phyloP scores from a whole-genome alignment of 2,113 vertebrate genomes.

The Sisor rabdophorus region DNA sequence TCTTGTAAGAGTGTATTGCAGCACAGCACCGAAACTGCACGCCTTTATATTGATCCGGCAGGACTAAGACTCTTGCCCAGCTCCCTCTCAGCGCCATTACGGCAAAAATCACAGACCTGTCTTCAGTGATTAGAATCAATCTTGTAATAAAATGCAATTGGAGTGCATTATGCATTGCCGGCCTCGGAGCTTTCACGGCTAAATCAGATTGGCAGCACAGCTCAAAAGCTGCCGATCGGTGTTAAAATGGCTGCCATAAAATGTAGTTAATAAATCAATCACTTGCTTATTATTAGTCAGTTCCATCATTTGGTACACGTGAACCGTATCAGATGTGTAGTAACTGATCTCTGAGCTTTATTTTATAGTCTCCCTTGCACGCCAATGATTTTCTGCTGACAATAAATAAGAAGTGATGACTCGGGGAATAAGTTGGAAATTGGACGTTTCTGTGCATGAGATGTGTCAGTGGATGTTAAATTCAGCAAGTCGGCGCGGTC shows the following conservation, averaged over 20 bases:
- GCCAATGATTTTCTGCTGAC: background rate
- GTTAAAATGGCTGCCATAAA: background rate
- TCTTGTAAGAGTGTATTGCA: background rate
- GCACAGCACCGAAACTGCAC: slow-evolving; percentile 6
- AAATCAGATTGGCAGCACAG: slow-evolving; percentile 24
- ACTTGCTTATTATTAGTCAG: background rate
- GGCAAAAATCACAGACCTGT: slow-evolving; percentile 16
- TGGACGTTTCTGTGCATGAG: background rate
- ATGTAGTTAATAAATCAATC: slow-evolving; percentile 26
- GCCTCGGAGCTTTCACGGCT: slow-evolving; percentile 35
- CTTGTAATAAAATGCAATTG: slow-evolving; percentile 38
- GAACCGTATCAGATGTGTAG: background rate
- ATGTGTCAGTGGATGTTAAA: background rate
- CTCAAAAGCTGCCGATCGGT: slow-evolving; percentile 20
- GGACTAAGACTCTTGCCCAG: slow-evolving; percentile 6
- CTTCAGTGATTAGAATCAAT: slow-evolving; percentile 41
- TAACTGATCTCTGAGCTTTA: background rate
- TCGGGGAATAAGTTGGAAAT: background rate
- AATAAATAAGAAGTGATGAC: background rate
- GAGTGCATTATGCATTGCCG: slow-evolving; percentile 38
- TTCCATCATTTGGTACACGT: background rate
- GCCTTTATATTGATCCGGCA: slow-evolving; percentile 14
- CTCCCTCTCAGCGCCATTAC: slow-evolving; percentile 31
- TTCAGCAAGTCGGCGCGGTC: too few relatives aligned
- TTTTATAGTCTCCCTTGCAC: background rate